These are phyloP conservation scores for Xestia ashworthii DNA, from an alignment of 2,888 invertebrate genomes.

Conservation along the genomic window DNA sequence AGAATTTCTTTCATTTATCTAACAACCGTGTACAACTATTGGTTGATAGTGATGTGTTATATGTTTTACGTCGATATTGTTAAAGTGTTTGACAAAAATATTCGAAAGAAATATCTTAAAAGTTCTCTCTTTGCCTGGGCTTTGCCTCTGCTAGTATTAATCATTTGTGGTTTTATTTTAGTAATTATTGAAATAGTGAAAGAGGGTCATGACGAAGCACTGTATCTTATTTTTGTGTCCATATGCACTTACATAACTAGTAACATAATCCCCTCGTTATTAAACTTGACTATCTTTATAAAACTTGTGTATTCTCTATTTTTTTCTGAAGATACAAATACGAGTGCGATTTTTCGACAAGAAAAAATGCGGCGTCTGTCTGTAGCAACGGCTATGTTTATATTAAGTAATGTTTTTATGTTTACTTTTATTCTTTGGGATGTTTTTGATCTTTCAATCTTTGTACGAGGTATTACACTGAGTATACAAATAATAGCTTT, in stretches of 20 bases:
- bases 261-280: constrained; percentile 8
- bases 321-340: constrained; percentile 4
- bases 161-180: neutral
- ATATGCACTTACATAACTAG: neutral
- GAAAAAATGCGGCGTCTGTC: constrained; percentile 20
- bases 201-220: neutral
- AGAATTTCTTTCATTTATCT: constrained; percentile 22
- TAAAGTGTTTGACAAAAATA: constrained; percentile 30
- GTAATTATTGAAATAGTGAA: neutral
- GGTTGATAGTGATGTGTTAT: constrained; percentile 37
- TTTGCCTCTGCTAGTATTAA: constrained; percentile 5
- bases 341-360: neutral
- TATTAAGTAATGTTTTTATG: constrained; percentile 34
- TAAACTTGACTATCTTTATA: constrained; percentile 15
- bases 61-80: constrained; percentile 37
- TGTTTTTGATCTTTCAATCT: constrained; percentile 3
- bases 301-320: constrained; percentile 24
- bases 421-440: constrained; percentile 31
- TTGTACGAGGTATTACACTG: constrained; percentile 14
- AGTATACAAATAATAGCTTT: constrained; percentile 15
- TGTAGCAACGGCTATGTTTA: constrained; percentile 18
- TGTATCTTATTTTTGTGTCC: neutral
- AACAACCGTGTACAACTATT: constrained; percentile 19
- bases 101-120: constrained; percentile 24
- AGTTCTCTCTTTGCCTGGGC: constrained; percentile 21